Evolutionary conservation across 2,888 invertebrate species (phyloP), one percentile per base, ranked within the genome.

Genomic region (Tiliacea aurago): DNA sequence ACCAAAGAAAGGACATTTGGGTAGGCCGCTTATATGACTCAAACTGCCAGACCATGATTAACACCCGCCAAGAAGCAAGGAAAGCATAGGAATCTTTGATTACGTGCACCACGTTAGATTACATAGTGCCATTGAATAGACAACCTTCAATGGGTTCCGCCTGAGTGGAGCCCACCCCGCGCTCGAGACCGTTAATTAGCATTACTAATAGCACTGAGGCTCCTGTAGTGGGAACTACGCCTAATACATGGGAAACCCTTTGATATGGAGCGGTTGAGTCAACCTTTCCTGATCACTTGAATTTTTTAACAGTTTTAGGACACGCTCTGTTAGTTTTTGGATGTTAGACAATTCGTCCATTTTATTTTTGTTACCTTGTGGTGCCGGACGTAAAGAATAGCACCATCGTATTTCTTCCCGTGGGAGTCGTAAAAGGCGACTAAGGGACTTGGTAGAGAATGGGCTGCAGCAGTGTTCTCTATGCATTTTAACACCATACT

Each of bases 101-200:
- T 83, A 78, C 73, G 75, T 70, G 81, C 70, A 45, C 64, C 70
- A 55, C 80, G 82, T 85, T 75, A 75, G 68, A 73, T 82, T 70
- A 75, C 69, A 67, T 71, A 47, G 83, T 69, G 62, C 82, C 87
- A 84, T 87, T 88, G 88, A 86, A 84, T 84, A 72, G 78, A 70
- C 81, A 73, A 74, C 61, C 67, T 62, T 72, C 73, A 74, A 71
- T 81, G 63, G 79, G 78, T 82, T 81, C 55, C 75, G 80, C 74
- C 77, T 84, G 80, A 83, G 73, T 83, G 76, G 72, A 51, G 69
- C 71, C 72, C 77, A 70, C 81, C 81, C 83, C 74, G 62, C 74
- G 70, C 85, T 86, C 81, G 83, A 78, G 83, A 45, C 71, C 72
- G 82, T 86, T 88, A 88, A 89, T 90, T 90, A 90, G 89, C 90